These are phyloP conservation scores for Drosophila pegasa DNA, from an alignment of 2,888 invertebrate genomes.

Conservation along the genomic window DNA sequence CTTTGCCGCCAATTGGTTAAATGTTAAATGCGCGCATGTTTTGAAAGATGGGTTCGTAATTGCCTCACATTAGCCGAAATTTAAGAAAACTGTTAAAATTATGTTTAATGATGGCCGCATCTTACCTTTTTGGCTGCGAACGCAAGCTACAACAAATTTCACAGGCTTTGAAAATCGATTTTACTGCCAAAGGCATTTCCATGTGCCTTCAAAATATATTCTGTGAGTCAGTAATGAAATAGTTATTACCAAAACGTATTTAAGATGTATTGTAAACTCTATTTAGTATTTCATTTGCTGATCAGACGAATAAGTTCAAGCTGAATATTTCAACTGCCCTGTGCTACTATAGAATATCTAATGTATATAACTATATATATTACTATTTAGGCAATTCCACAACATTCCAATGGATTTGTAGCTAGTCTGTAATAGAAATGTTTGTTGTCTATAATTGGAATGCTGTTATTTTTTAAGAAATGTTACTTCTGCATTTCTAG, in stretches of 20 bases:
- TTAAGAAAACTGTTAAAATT: constrained; percentile 75
- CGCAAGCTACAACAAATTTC: constrained; percentile 34
- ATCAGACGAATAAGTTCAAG: not conserved
- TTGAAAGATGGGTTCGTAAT: constrained; percentile 72
- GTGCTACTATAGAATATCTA: not conserved
- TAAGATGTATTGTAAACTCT: not conserved
- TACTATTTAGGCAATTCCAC: no score
- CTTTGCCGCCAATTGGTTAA: constrained; percentile 77
- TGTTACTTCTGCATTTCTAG: no score
- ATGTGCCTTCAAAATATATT: not conserved
- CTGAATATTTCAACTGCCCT: not conserved
- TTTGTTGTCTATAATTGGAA: no score
- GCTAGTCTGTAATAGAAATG: not conserved
- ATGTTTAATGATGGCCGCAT: constrained; percentile 69
- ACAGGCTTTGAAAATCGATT: constrained; percentile 4
- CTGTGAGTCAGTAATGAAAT: not conserved
- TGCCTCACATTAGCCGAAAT: constrained; percentile 78
- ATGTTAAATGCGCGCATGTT: constrained; percentile 58
- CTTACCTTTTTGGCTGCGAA: constrained; percentile 37
- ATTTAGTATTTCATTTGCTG: not conserved
- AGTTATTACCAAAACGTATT: not conserved
- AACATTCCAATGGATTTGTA: no score
- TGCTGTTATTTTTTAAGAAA: no score
- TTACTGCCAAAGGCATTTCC: not conserved
- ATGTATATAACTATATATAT: not conserved